Conservation (phyloP, 2,888 invertebrate species). For the Nymphalis polychloros region DNA sequence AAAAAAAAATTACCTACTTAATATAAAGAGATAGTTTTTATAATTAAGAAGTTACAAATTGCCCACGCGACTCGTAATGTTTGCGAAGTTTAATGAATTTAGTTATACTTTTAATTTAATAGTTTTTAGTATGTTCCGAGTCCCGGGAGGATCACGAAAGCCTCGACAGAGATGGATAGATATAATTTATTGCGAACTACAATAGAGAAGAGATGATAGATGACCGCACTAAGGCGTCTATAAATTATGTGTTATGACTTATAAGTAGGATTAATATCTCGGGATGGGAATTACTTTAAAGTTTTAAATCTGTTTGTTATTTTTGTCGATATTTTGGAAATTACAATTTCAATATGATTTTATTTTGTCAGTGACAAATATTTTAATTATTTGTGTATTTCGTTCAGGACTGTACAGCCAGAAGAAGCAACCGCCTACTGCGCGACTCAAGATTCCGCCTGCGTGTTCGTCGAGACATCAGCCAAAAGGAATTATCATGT, state of each 20-base stretch:
- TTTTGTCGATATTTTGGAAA: too few species aligned
- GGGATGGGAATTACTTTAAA: not conserved
- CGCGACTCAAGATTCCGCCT: conserved; percentile 87
- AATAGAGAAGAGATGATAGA: conserved; percentile 29
- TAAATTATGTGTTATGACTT: conserved; percentile 24
- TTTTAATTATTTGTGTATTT: not conserved
- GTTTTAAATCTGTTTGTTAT: not conserved
- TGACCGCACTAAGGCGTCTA: conserved; percentile 18
- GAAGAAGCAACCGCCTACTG: conserved; percentile 91
- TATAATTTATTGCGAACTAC: conserved; percentile 25
- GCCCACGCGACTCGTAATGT: not conserved
- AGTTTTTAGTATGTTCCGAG: conserved; percentile 11
- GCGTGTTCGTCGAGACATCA: conserved; percentile 91
- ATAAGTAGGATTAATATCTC: conserved; percentile 8
- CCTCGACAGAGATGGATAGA: conserved; percentile 22
- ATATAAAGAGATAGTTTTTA: too few species aligned
- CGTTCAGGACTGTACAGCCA: conserved; percentile 85
- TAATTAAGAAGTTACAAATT: not conserved
- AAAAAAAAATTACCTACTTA: too few species aligned
- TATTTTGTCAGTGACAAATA: too few species aligned
- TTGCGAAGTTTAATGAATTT: conserved; percentile 20
- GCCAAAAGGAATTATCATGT: conserved; percentile 91
- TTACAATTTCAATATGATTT: too few species aligned
- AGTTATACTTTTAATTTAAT: conserved; percentile 17
- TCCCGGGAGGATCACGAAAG: conserved; percentile 17